These are phyloP conservation scores for Malurus melanocephalus DNA, from an alignment of 2,113 vertebrate genomes.

Conservation along the genomic window DNA sequence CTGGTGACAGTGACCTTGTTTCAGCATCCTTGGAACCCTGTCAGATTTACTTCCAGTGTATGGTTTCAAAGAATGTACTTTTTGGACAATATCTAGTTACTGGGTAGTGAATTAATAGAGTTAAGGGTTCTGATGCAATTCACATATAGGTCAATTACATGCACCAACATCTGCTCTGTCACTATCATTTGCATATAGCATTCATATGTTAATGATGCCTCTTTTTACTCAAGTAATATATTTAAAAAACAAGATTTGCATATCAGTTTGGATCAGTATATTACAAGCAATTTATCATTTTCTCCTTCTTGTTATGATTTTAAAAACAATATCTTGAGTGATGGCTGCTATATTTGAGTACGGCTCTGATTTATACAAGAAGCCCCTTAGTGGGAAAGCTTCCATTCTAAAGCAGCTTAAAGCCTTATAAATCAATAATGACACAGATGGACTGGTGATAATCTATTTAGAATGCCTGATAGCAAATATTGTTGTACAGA, in stretches of 20 bases:
- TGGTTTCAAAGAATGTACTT: constrained; percentile 82
- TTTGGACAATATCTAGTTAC: constrained; percentile 84
- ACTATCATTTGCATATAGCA: constrained; percentile 98
- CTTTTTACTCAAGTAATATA: constrained; percentile 90
- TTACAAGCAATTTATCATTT: constrained; percentile 93
- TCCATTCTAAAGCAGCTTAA: constrained; percentile 98
- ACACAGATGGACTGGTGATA: constrained; percentile 99
- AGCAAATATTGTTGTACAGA: constrained; percentile 99
- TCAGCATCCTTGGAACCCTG: constrained; percentile 78
- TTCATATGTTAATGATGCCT: constrained; percentile 99
- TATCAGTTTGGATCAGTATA: constrained; percentile 88
- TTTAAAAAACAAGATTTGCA: constrained; percentile 92
- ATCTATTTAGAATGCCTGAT: constrained; percentile 99
- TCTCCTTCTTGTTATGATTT: constrained; percentile 83
- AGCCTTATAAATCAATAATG: constrained; percentile 99
- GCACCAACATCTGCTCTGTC: constrained; percentile 99
- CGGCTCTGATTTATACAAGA: constrained; percentile 89
- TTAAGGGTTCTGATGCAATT: constrained; percentile 99
- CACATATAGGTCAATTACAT: constrained; percentile 99
- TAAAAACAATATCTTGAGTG: constrained; percentile 83
- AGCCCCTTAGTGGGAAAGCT: constrained; percentile 89
- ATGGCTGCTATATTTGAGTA: constrained; percentile 86
- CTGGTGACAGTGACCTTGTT: constrained; percentile 83
- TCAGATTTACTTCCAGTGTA: constrained; percentile 81
- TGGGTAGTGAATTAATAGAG: constrained; percentile 89